phyloP scores from a whole-genome alignment of 1,140 invertebrate genomes.

The Drosophila nebulosa region DNA sequence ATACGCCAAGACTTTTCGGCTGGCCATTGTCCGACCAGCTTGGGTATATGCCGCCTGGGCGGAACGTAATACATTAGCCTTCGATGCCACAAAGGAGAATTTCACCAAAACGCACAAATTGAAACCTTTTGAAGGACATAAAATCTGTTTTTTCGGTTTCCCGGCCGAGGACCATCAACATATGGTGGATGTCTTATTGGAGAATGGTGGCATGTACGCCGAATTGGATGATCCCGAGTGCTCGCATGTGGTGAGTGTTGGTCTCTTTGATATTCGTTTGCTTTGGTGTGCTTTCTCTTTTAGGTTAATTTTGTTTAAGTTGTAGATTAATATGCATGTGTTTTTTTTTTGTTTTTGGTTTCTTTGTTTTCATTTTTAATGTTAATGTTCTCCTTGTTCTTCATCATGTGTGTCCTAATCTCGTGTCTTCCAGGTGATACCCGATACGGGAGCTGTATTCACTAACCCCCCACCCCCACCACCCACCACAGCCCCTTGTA shows the following conservation, averaged over 20 bases:
- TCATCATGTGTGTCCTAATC: constrained; percentile 43
- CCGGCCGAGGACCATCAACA: constrained; percentile 92
- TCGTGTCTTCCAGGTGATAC: constrained; percentile 79
- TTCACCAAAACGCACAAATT: constrained; percentile 88
- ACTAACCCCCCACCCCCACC: constrained; percentile 53
- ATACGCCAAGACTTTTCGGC: constrained; percentile 92
- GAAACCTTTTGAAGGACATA: constrained; percentile 93
- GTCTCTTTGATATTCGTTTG: background rate
- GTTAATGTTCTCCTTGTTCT: constrained; percentile 24
- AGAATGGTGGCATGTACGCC: constrained; percentile 91
- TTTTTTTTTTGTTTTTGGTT: constrained; percentile 34
- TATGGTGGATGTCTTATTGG: constrained; percentile 93
- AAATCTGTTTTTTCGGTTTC: constrained; percentile 94
- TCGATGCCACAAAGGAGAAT: constrained; percentile 85
- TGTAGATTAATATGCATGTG: constrained; percentile 2
- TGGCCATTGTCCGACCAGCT: constrained; percentile 92
- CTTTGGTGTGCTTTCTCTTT: background rate
- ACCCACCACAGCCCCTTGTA: too few relatives aligned
- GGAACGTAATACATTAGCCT: constrained; percentile 85
- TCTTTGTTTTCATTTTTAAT: constrained; percentile 8
- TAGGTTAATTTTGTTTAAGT: background rate
- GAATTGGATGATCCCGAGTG: constrained; percentile 89
- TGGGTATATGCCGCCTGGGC: constrained; percentile 95
- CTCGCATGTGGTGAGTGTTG: constrained; percentile 92
- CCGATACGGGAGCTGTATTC: constrained; percentile 79